These are phyloP conservation scores for Arge pagana DNA, from an alignment of 2,888 invertebrate genomes.

Conservation along the genomic window DNA sequence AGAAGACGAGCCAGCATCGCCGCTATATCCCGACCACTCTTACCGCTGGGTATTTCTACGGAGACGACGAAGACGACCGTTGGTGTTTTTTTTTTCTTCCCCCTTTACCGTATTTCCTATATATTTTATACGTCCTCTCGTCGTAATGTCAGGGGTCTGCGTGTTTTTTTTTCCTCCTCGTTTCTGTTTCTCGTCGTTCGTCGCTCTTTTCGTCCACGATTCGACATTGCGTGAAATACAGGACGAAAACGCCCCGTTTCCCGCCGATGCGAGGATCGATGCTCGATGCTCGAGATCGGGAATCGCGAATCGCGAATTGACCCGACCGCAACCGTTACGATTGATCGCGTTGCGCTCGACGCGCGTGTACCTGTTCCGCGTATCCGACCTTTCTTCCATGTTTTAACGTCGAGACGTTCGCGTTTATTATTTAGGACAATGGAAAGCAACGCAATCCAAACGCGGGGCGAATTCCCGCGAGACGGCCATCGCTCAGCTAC, in stretches of 20 bases:
- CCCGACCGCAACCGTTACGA: too few relatives aligned
- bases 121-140: neutral
- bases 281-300: too few relatives aligned
- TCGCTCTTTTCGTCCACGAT: too few relatives aligned
- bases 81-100: constrained; percentile 19
- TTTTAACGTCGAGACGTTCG: too few relatives aligned
- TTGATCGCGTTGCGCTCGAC: too few relatives aligned
- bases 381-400: too few relatives aligned
- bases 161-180: neutral
- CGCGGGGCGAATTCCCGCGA: constrained; percentile 48
- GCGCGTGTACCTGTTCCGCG: too few relatives aligned
- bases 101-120: neutral
- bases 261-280: too few relatives aligned
- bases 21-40: constrained; percentile 60
- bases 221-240: too few relatives aligned
- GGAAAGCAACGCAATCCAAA: constrained; percentile 50
- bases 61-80: constrained; percentile 50
- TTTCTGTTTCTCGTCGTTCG: neutral
- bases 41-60: constrained; percentile 46
- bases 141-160: neutral
- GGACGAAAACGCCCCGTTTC: too few relatives aligned
- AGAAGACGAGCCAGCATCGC: constrained; percentile 63
- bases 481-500: constrained; percentile 49
- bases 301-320: too few relatives aligned
- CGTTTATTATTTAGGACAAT: constrained; percentile 40